Evolutionary conservation across 2,797 vertebrate genomes (phyloP).

Genomic region (Hypotaenidia philippensis): DNA sequence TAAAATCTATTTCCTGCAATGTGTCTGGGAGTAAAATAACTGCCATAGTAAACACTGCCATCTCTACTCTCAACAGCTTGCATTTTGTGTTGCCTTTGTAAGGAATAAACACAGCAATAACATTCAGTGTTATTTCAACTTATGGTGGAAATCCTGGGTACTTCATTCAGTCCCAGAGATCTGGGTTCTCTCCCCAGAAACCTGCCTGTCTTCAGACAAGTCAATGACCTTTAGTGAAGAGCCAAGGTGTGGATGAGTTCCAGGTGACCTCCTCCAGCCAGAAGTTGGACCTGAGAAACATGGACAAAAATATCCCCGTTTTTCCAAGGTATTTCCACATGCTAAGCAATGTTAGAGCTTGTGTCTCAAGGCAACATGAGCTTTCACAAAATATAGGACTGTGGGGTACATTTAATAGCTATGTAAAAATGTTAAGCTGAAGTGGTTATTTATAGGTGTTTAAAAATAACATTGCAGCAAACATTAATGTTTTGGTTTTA

Average conservation of each 20-base stretch:
- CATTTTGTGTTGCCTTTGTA: not conserved
- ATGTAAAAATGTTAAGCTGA: not conserved
- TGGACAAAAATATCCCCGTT: not conserved
- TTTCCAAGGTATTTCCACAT: not conserved
- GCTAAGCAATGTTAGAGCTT: not conserved
- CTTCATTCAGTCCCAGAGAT: not conserved
- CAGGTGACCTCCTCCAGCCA: not conserved
- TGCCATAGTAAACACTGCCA: not conserved
- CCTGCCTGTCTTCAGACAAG: accelerated
- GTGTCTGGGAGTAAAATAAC: not conserved
- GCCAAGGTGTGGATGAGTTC: not conserved
- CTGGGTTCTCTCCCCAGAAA: not conserved
- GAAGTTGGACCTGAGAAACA: not conserved
- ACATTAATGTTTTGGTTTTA: not conserved
- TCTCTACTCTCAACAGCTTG: not conserved
- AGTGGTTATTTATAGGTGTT: not conserved
- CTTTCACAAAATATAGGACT: not conserved
- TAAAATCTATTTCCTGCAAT: not conserved
- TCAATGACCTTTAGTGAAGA: not conserved
- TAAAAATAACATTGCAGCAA: not conserved
- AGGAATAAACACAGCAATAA: not conserved
- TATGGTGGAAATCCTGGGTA: not conserved
- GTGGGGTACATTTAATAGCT: not conserved
- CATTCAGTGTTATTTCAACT: not conserved
- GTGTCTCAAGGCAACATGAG: accelerated